Percentiles rank a stretch among this genome's conserved stretches.
phyloP scores from a whole-genome alignment of 2,113 vertebrate species.

The Vulpes vulpes region DNA sequence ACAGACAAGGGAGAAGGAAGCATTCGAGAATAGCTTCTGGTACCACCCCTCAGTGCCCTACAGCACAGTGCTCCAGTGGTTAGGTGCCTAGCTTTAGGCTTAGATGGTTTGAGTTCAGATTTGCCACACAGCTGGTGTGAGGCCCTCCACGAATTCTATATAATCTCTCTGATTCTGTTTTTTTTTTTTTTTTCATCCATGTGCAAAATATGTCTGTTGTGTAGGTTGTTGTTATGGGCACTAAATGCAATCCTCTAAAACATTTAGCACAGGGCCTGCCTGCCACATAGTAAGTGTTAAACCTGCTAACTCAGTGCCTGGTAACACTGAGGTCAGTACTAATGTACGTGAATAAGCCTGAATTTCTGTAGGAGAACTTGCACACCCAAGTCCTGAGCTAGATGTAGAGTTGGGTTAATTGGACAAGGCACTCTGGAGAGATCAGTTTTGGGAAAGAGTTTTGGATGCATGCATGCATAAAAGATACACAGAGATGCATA shows the following conservation, averaged over 20 bases:
- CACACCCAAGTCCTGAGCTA: background rate
- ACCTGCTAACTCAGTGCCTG: background rate
- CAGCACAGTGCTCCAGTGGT: too few species aligned
- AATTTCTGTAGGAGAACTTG: background rate
- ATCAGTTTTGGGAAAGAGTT: background rate
- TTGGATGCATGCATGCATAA: background rate
- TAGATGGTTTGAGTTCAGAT: background rate
- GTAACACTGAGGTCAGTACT: background rate
- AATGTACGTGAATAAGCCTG: background rate
- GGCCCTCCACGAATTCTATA: background rate
- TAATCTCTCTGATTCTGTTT: background rate
- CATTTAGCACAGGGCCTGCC: background rate
- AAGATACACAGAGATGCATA: background rate
- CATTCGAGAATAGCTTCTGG: background rate
- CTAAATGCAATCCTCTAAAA: background rate
- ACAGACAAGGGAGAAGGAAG: background rate
- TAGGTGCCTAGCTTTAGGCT: background rate
- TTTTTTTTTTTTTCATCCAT: background rate
- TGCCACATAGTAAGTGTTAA: background rate
- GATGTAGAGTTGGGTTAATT: background rate
- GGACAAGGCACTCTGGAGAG: background rate
- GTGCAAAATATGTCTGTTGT: background rate
- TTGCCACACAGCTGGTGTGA: background rate
- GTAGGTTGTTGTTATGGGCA: background rate
- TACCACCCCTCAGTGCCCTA: background rate